phyloP scores from a whole-genome alignment of 2,113 vertebrate species.

The Nesoenas mayeri region DNA sequence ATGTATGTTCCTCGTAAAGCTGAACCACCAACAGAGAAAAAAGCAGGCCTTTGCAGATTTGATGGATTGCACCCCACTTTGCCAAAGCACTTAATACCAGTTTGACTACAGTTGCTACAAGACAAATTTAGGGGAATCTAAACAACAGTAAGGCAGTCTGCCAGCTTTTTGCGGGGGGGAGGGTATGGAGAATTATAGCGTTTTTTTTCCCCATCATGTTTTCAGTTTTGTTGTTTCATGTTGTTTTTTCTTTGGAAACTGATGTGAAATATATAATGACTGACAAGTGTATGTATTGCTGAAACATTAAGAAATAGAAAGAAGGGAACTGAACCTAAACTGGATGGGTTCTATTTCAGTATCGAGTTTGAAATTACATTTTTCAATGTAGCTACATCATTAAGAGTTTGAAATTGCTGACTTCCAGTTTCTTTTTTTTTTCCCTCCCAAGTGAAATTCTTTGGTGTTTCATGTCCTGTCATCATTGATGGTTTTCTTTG shows the following conservation, averaged over 20 bases:
- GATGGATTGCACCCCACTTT: constrained; percentile 82
- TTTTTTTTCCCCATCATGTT: constrained; percentile 3
- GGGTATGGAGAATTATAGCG: background rate
- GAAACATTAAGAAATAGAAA: constrained; percentile 50
- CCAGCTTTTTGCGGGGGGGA: constrained; percentile 21
- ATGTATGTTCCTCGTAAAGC: constrained; percentile 80
- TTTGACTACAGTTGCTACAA: constrained; percentile 74
- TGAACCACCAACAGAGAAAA: constrained; percentile 84
- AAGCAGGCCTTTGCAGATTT: constrained; percentile 80
- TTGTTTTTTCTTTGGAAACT: constrained; percentile 36
- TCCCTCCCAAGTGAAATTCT: background rate
- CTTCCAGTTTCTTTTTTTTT: background rate
- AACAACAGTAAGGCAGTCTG: constrained; percentile 71
- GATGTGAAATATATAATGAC: constrained; percentile 53
- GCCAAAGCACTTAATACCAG: constrained; percentile 89
- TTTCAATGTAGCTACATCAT: constrained; percentile 12
- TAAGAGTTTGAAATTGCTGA: constrained; percentile 36
- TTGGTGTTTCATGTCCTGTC: constrained; percentile 79
- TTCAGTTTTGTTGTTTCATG: constrained; percentile 36
- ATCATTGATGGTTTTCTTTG: constrained; percentile 86
- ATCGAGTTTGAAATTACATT: background rate
- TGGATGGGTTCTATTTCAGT: background rate
- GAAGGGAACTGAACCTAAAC: constrained; percentile 7
- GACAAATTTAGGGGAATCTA: constrained; percentile 59
- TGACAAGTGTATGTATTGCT: constrained; percentile 66